These are phyloP conservation scores for Ctena decussata DNA, from an alignment of 2,888 invertebrate genomes.

Conservation along the genomic window DNA sequence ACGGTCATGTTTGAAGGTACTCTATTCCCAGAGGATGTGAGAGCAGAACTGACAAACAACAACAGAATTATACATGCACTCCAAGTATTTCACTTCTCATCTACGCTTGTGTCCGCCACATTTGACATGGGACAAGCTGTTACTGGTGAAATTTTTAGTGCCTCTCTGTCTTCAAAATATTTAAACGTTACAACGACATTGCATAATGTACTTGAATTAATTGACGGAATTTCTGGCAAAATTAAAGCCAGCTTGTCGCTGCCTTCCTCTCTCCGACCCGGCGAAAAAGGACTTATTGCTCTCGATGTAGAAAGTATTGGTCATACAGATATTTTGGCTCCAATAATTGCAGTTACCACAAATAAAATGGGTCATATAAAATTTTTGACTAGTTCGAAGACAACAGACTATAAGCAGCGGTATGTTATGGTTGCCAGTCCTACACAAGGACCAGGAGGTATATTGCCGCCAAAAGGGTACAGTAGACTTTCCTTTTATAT, in stretches of 20 bases:
- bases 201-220: background rate
- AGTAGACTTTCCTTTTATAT: conserved; percentile 24
- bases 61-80: background rate
- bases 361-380: conserved; percentile 15
- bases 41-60: conserved; percentile 13
- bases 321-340: conserved; percentile 38
- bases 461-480: conserved; percentile 23
- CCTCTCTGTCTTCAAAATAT: background rate
- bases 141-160: background rate
- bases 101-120: conserved; percentile 38
- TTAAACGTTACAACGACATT: background rate
- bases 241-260: background rate
- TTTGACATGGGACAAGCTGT: conserved; percentile 14
- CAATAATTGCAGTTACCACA: conserved; percentile 23
- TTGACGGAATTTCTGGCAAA: conserved; percentile 31
- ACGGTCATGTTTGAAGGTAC: conserved; percentile 44
- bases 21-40: conserved; percentile 31
- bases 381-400: conserved; percentile 2
- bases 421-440: conserved; percentile 24
- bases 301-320: conserved; percentile 42
- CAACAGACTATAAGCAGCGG: background rate
- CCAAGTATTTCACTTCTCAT: conserved; percentile 29
- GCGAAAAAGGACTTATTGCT: conserved; percentile 20
- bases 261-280: conserved; percentile 22
- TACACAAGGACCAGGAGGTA: conserved; percentile 34